Evolutionary conservation across 2,113 vertebrate genomes (phyloP).

Genomic region (Tichodroma muraria): DNA sequence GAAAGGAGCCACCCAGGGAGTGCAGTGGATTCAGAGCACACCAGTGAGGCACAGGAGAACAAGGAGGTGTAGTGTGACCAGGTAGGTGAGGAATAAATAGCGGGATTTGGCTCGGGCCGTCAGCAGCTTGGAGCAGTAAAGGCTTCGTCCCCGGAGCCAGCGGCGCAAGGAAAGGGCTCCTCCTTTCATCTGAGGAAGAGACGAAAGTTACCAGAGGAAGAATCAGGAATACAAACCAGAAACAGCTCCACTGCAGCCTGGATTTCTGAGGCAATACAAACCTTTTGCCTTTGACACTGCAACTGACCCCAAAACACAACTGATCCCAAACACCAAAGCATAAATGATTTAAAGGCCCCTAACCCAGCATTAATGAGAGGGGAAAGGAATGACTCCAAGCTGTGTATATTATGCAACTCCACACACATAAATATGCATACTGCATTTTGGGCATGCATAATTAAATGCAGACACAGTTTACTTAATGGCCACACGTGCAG

Average conservation of each 20-base stretch:
- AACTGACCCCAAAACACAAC: background rate
- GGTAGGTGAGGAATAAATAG: constrained; percentile 81
- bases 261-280: background rate
- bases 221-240: accelerated
- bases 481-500: background rate
- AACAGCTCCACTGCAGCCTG: background rate
- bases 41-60: constrained; percentile 82
- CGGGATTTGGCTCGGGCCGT: constrained; percentile 79
- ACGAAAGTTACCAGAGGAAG: background rate
- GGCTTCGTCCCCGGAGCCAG: constrained; percentile 82
- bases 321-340: background rate
- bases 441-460: background rate
- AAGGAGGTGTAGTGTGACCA: constrained; percentile 76
- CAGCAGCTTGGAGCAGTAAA: constrained; percentile 85
- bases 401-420: background rate
- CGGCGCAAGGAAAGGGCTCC: constrained; percentile 73
- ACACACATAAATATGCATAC: background rate
- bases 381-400: background rate
- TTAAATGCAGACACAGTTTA: background rate
- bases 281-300: background rate
- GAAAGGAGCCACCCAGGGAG: background rate
- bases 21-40: constrained; percentile 65
- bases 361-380: background rate
- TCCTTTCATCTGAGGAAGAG: constrained; percentile 74
- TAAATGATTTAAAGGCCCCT: background rate